phyloP scores from a whole-genome alignment of 2,797 vertebrate genomes.

The Poecilia velifera region DNA sequence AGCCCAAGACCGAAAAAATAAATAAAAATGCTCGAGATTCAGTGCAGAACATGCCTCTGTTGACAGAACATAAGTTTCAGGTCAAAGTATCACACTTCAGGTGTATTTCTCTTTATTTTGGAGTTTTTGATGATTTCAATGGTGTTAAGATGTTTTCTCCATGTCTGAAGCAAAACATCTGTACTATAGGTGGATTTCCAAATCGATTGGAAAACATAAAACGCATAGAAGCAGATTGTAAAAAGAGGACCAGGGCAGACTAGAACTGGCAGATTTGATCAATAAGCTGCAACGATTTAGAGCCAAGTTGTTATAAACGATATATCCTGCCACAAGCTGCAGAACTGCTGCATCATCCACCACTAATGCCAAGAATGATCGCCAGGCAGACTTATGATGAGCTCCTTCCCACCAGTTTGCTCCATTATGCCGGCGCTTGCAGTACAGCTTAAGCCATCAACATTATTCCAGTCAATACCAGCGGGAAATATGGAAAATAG shows the following conservation, averaged over 20 bases:
- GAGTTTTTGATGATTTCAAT: not conserved
- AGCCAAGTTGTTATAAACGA: not conserved
- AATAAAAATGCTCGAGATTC: too few species aligned
- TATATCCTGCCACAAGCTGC: not conserved
- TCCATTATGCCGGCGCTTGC: not conserved
- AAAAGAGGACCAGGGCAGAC: not conserved
- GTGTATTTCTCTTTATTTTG: not conserved
- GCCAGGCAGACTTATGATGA: constrained; percentile 2
- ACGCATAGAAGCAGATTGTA: not conserved
- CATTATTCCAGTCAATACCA: not conserved
- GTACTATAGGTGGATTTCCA: not conserved
- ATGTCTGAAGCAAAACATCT: not conserved
- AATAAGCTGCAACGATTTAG: not conserved
- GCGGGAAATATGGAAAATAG: not conserved
- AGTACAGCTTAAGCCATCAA: not conserved
- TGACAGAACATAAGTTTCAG: not conserved
- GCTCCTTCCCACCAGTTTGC: constrained; percentile 1
- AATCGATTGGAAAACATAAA: not conserved
- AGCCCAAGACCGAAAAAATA: too few species aligned
- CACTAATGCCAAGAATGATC: not conserved
- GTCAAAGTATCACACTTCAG: not conserved
- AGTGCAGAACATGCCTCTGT: too few species aligned
- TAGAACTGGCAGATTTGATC: not conserved
- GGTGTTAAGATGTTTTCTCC: not conserved
- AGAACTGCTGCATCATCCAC: not conserved